Base-by-base conservation (phyloP, 2,113 vertebrate genomes). In the Stegastes partitus region DNA sequence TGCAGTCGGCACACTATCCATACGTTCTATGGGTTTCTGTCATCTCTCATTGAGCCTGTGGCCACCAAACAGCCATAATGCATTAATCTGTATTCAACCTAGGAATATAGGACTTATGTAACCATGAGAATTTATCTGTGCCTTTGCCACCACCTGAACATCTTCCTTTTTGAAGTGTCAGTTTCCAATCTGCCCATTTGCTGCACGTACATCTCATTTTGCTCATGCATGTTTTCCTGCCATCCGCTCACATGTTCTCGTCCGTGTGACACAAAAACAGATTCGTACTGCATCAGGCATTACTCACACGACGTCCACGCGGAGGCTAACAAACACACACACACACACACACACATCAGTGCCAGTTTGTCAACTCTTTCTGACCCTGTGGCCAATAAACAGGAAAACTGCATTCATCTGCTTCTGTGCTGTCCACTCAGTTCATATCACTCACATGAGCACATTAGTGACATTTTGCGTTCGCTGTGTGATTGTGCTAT, bases 11-110 rank as follows among this genome's bases (percentile, higher is more conserved):
- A 75, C 12, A 51, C 56, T 64, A 50, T 63, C 71, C 68, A 59
- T 61, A 54, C 54, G 49, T 21, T 50, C 51, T 37, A 12, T 68
- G 39, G 22, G 56, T 70, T 77, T 85, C 16, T 65, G 64, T 85
- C 73, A 61, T 55, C 51, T 62, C 42, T 6, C 34, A 64, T 5
- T 23, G 56, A 23, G 72, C 74, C 82, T 23, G 21, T 57, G 76
- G 72, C 61, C 22, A 67, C 54, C 14, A 26, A 74, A 31, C 26
- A 74, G 79, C 62, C 77, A 72, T 53, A 2, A 57, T 66, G 37
- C 28, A 83, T 83, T 15, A 49, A 62, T 62, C 22, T 34, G 12
- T 25, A 72, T 31, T 73, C 59, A 65, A 26, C 53, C 50, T 15
- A 57, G 45, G 72, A 64, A 68, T 2, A 49, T 16, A 4, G 16